These are phyloP conservation scores for Paracentrotus lividus DNA, from an alignment of 53 echinoderm and acorn worm genomes.

Conservation along the genomic window DNA sequence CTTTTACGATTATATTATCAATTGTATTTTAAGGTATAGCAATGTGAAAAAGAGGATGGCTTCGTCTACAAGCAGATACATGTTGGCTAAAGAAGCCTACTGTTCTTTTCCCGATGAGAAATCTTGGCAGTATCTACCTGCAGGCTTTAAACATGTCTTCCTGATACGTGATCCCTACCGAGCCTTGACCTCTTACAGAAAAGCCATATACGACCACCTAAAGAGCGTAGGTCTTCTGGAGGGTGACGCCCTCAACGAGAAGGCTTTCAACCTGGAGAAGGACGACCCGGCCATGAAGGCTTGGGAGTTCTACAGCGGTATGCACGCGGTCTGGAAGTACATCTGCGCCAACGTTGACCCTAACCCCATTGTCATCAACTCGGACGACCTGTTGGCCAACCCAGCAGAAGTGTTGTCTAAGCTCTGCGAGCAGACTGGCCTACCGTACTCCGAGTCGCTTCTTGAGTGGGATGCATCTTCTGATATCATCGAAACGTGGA, in stretches of 20 bases:
- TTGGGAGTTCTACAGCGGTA: neutral
- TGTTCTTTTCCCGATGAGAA: constrained; percentile 3
- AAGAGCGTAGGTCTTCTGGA: neutral
- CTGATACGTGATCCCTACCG: neutral
- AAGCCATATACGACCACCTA: neutral
- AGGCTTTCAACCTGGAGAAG: neutral
- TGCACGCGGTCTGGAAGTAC: neutral
- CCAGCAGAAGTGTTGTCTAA: neutral
- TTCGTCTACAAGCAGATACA: neutral
- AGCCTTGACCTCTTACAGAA: neutral
- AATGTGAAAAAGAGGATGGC: neutral
- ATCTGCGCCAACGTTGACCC: neutral
- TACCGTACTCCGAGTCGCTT: neutral
- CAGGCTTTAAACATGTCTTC: neutral
- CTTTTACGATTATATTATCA: no score
- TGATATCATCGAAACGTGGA: neutral
- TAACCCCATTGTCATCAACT: neutral
- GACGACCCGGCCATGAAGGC: neutral
- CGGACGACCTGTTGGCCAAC: constrained; percentile 6
- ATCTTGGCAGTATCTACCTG: neutral
- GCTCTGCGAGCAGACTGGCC: neutral
- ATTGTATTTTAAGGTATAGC: neutral
- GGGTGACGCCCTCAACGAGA: neutral
- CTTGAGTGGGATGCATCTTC: neutral
- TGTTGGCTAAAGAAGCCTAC: neutral